These are phyloP conservation scores for Caenorhabditis latens DNA, from an alignment of 1,140 invertebrate species.

Conservation along the genomic window DNA sequence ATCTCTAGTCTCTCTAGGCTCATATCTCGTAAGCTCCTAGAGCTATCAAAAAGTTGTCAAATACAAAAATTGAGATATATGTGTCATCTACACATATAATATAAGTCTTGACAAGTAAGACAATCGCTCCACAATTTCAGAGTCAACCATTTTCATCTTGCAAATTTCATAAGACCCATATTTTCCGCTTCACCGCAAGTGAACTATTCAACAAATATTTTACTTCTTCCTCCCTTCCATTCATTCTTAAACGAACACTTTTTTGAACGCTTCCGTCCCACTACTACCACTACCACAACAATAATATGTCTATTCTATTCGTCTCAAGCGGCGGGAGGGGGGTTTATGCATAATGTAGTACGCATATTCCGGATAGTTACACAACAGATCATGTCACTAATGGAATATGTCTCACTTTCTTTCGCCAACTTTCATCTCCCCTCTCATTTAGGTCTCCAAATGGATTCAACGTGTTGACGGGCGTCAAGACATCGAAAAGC, in stretches of 20 bases:
- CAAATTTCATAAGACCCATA: background rate
- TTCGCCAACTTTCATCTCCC: background rate
- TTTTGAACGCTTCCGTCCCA: slow-evolving; percentile 7
- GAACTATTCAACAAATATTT: slow-evolving; percentile 8
- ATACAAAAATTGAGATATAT: too few relatives aligned
- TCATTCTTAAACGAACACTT: slow-evolving; percentile 28
- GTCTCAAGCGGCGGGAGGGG: background rate
- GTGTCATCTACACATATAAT: too few relatives aligned
- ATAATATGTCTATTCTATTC: background rate
- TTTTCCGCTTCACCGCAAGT: background rate
- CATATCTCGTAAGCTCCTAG: too few relatives aligned
- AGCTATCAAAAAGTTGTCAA: too few relatives aligned
- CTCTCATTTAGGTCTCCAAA: slow-evolving; percentile 58
- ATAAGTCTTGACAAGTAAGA: too few relatives aligned
- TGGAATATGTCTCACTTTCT: slow-evolving; percentile 50
- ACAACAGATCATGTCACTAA: slow-evolving; percentile 45
- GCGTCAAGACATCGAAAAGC: slow-evolving; percentile 56
- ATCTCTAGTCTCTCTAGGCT: too few relatives aligned
- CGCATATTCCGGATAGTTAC: slow-evolving; percentile 22
- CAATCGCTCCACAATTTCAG: too few relatives aligned
- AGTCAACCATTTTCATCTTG: background rate
- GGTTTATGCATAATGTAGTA: slow-evolving; percentile 9
- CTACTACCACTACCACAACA: slow-evolving; percentile 28
- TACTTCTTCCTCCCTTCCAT: background rate
- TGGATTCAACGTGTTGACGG: slow-evolving; percentile 59